These are phyloP conservation scores for Caprella mutica DNA, from an alignment of 2,888 invertebrate genomes.

Conservation along the genomic window DNA sequence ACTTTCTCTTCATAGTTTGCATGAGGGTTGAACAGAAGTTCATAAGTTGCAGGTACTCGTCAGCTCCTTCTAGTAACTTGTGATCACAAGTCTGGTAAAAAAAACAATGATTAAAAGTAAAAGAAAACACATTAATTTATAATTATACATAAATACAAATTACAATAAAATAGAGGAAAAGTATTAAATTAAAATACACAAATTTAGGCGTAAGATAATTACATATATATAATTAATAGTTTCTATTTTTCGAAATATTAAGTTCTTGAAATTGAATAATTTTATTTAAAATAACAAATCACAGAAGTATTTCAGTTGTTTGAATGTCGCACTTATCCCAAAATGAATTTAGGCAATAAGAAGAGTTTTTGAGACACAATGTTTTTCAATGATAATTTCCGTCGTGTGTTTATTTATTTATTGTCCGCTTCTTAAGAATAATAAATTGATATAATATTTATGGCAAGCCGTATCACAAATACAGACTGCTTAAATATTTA, in stretches of 20 bases:
- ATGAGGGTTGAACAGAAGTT: constrained; percentile 68
- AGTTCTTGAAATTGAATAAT: too few species aligned
- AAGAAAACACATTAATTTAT: not conserved
- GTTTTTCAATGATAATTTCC: not conserved
- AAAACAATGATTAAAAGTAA: not conserved
- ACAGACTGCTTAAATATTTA: too few species aligned
- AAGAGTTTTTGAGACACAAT: not conserved
- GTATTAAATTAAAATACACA: not conserved
- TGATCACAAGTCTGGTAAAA: constrained; percentile 62
- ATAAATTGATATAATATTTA: too few species aligned
- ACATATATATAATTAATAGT: not conserved
- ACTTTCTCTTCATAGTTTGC: too few species aligned
- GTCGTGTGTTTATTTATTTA: too few species aligned
- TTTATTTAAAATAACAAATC: too few species aligned
- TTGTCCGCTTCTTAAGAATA: too few species aligned
- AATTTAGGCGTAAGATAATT: not conserved
- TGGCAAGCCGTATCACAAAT: too few species aligned
- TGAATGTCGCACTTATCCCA: too few species aligned
- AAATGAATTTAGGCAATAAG: too few species aligned
- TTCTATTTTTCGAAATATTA: not conserved
- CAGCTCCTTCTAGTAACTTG: constrained; percentile 77
- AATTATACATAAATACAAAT: not conserved
- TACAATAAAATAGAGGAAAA: not conserved
- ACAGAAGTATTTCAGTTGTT: too few species aligned
- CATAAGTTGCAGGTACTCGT: constrained; percentile 80